Evolutionary conservation across 2,113 vertebrate genomes (phyloP), one percentile per base, ranked within the genome.

Genomic region (Ovis canadensis): DNA sequence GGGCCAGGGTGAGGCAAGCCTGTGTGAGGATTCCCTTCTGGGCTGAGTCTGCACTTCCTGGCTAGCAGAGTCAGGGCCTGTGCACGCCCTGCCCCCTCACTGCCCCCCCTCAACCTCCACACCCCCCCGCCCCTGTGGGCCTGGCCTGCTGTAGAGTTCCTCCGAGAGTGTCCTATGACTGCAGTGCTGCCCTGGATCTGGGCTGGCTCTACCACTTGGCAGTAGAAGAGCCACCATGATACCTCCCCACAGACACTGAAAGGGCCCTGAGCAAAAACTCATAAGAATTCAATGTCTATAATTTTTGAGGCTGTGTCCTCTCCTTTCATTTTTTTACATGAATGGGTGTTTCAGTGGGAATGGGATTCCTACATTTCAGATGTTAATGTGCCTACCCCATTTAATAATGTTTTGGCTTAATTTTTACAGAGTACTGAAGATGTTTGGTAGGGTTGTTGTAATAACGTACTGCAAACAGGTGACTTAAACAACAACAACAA

Each of bases 201-300:
- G 31, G 1, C 57, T 5, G 14, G 85, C 59, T 7, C 82, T 14
- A 3, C 40, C 1, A 0, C n/a, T 10, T 8, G 15, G 45, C 17
- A 62, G 77, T 1, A 60, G 50, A 45, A 40, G 40, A 50, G 14
- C 48, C 29, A 16, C 14, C 19, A 6, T 0, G 10, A 57, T 27
- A 40, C 25, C 15, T 31, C 14, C 43, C 13, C 11, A 7, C 2
- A 4, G 25, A 45, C 5, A 17, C 0, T 12, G 13, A 54, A 10
- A n/a, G 74, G 5, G 45, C 19, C 50, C n/a, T 2, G 17, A 36
- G 55, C 9, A 10, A 80, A 40, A 64, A n/a, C 4, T 57, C 40
- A 21, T 0, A 0, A 0, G 0, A 8, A 16, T 19, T 45, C 62
- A 36, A 36, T 36, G 36, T 36, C 36, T 36, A 31, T 55, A 40